Percentiles rank a stretch among this genome's conserved stretches.
phyloP scores from a whole-genome alignment of 2,888 invertebrate species.

The Lumbricus terrestris region DNA sequence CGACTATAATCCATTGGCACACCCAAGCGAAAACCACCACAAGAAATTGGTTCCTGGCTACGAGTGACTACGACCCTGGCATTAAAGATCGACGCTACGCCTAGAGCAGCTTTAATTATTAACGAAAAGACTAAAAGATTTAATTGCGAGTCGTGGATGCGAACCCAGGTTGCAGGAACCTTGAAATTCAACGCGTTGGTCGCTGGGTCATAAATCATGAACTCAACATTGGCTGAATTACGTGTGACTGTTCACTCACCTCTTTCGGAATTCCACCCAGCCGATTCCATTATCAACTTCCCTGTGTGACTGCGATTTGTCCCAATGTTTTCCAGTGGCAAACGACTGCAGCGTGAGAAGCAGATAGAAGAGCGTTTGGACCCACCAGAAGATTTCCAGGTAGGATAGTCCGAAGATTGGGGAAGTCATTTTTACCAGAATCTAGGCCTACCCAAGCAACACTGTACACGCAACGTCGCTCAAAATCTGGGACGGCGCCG shows the following conservation, averaged over 20 bases:
- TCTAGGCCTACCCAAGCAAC: too few relatives aligned
- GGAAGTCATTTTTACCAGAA: neutral
- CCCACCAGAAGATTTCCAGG: neutral
- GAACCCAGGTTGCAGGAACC: neutral
- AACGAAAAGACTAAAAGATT: too few relatives aligned
- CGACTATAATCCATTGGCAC: too few relatives aligned
- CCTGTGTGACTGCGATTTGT: conserved; percentile 28
- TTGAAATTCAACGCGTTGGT: neutral
- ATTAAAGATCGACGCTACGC: too few relatives aligned
- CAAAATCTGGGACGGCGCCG: neutral
- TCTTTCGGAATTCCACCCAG: conserved; percentile 28
- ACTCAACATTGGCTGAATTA: neutral
- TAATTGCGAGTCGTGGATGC: neutral
- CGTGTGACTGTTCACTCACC: conserved; percentile 25
- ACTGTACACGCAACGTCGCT: neutral
- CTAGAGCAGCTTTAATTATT: too few relatives aligned
- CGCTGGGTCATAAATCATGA: neutral
- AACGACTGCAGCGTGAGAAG: neutral
- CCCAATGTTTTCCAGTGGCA: conserved; percentile 6
- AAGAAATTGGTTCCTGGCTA: too few relatives aligned
- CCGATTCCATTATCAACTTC: conserved; percentile 20
- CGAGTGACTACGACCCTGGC: too few relatives aligned
- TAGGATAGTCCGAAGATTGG: neutral
- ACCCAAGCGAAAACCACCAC: too few relatives aligned
- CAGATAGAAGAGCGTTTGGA: neutral